Evolutionary conservation across 2,797 vertebrate species (phyloP).

Genomic region (Peromyscus eremicus): DNA sequence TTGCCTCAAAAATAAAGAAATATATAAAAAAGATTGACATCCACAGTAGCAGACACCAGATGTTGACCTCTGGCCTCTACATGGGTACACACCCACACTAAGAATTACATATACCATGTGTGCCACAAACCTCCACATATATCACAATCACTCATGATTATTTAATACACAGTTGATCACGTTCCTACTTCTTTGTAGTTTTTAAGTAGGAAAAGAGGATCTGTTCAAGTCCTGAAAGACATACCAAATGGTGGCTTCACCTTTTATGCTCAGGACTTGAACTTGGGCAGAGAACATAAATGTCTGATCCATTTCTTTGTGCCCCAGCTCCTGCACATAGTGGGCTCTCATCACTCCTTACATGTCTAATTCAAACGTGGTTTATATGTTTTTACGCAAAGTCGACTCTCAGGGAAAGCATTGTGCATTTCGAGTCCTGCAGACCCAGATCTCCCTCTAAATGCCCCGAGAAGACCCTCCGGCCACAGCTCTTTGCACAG

Average conservation of each 20-base stretch:
- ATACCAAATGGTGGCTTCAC: not conserved
- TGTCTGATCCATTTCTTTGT: not conserved
- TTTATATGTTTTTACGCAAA: not conserved
- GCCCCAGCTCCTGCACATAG: not conserved
- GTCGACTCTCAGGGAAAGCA: not conserved
- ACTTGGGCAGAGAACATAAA: constrained; percentile 9
- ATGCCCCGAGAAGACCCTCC: not conserved
- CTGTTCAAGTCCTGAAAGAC: constrained; percentile 7
- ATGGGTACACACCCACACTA: not conserved
- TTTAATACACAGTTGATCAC: not conserved
- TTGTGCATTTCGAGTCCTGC: not conserved
- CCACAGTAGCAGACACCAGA: not conserved
- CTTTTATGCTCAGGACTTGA: not conserved
- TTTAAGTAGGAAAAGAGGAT: not conserved
- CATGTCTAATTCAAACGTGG: not conserved
- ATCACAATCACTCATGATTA: not conserved
- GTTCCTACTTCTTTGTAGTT: not conserved
- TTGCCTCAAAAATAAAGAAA: not conserved
- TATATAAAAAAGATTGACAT: not conserved
- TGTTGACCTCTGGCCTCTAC: not conserved
- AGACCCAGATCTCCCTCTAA: not conserved
- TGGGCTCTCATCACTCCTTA: not conserved
- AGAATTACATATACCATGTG: not conserved
- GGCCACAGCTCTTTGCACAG: not conserved
- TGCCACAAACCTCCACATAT: not conserved